Evolutionary conservation across 2,797 vertebrate genomes (phyloP), one percentile per base, ranked within the genome.

Genomic region (Lateolabrax maculatus): DNA sequence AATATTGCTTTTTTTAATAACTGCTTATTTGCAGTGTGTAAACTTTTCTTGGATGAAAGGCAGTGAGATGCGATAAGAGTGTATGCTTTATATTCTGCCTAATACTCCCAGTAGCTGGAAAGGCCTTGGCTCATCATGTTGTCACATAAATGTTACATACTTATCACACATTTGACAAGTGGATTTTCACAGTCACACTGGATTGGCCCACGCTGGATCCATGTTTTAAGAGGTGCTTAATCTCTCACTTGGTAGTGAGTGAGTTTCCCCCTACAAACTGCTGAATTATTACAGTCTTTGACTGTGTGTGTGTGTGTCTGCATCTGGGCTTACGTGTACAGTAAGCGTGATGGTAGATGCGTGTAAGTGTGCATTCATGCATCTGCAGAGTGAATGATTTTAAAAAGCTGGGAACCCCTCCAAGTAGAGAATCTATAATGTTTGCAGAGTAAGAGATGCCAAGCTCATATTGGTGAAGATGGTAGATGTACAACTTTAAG

Each of bases 141-240:
- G 83, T 90, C 85, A 90, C 70, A 81, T 71, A 86, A 88, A 93
- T 81, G 57, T 72, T 57, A 80, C n/a, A 48, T 75, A 89, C 85
- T 89, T 88, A 87, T 88, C 86, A 75, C 44, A 62, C 67, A 76
- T 87, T 83, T 83, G 88, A 90, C 83, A 88, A 84, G 78, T 82
- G 83, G 76, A 89, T 89, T 90, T 83, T 80, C 85, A 85, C 84
- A 77, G 87, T 83, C 65, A 64, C 74, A 81, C 61, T 64, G 72
- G 81, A 87, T 74, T 77, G 62, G 78, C 58, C 78, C 63, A 72
- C 71, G 77, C 64, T 63, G 55, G 61, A 81, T 83, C 63, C 75
- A 77, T 57, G 56, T 85, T 92, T 89, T 69, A 77, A 87, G 77
- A 86, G 71, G 71, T 81, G 75, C 88, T 86, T 90, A 91, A 91